Percentiles rank a stretch among this genome's conserved stretches.
phyloP scores from a whole-genome alignment of 2,797 vertebrate species.

The Erethizon dorsatum region DNA sequence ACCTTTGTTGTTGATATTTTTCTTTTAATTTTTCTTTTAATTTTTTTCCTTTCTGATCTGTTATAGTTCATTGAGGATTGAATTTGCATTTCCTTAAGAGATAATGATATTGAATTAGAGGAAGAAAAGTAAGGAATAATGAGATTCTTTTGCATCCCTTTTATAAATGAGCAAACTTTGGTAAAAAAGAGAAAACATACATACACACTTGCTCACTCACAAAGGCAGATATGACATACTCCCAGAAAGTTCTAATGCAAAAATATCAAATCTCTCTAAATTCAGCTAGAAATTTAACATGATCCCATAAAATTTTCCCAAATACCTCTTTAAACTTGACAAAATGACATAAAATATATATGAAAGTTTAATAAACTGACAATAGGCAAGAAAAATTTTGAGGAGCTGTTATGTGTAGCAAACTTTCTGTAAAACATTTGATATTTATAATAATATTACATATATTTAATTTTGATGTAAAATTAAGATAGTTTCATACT shows the following conservation, averaged over 20 bases:
- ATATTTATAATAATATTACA: neutral
- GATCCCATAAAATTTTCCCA: neutral
- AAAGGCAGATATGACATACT: neutral
- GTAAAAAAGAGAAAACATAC: neutral
- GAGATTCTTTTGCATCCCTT: constrained; percentile 28
- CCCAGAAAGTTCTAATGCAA: constrained; percentile 1
- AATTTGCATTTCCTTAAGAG: constrained; percentile 22
- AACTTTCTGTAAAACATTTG: neutral
- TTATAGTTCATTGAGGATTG: neutral
- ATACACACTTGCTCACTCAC: neutral
- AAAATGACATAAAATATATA: constrained; percentile 22
- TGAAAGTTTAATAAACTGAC: neutral
- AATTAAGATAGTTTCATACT: neutral
- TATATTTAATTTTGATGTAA: constrained; percentile 10
- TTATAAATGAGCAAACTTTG: neutral
- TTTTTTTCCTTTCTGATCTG: constrained; percentile 11
- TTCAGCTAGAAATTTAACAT: neutral
- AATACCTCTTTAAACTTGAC: neutral
- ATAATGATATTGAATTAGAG: neutral
- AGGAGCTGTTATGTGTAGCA: neutral
- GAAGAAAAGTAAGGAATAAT: constrained; percentile 23
- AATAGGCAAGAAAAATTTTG: neutral
- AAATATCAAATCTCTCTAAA: neutral
- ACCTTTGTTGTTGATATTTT: neutral
- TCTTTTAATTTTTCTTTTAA: neutral